These are phyloP conservation scores for Creontiades dilutus DNA, from an alignment of 2,888 invertebrate genomes.

Conservation along the genomic window DNA sequence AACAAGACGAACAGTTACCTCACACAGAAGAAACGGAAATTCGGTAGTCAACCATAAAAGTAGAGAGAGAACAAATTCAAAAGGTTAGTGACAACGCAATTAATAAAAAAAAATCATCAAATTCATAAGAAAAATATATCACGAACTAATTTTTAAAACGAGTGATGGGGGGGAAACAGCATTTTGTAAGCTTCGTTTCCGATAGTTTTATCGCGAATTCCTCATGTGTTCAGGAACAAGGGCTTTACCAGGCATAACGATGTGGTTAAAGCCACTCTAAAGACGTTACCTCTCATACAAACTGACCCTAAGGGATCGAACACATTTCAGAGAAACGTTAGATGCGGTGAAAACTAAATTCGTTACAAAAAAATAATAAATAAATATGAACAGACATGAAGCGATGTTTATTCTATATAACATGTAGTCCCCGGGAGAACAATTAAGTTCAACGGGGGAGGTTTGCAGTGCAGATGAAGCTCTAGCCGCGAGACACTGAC, in stretches of 20 bases:
- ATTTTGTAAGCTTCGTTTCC: not conserved
- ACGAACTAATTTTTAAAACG: not conserved
- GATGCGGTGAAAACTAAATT: not conserved
- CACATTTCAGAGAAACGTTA: not conserved
- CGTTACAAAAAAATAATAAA: not conserved
- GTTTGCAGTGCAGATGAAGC: not conserved
- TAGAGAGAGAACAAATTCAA: not conserved
- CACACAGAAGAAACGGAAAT: not conserved
- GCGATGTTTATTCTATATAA: conserved; percentile 24
- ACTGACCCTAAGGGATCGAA: not conserved
- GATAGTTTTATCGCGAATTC: not conserved
- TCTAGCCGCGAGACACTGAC: not conserved
- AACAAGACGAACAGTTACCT: too few species aligned
- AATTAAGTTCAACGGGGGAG: not conserved
- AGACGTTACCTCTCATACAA: not conserved
- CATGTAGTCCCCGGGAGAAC: not conserved
- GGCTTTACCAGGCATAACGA: not conserved
- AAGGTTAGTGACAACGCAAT: not conserved
- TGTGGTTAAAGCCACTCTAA: not conserved
- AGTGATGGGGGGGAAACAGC: not conserved
- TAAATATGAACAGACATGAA: conserved; percentile 28
- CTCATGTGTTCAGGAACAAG: not conserved
- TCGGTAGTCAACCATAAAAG: not conserved
- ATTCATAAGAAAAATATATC: not conserved
- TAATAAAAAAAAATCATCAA: not conserved